A percentile compares a stretch with the other conserved stretches of the same genome.
Evolutionary conservation across 2,888 invertebrate genomes (phyloP).

Genomic region (Gandaritis pyraliata): DNA sequence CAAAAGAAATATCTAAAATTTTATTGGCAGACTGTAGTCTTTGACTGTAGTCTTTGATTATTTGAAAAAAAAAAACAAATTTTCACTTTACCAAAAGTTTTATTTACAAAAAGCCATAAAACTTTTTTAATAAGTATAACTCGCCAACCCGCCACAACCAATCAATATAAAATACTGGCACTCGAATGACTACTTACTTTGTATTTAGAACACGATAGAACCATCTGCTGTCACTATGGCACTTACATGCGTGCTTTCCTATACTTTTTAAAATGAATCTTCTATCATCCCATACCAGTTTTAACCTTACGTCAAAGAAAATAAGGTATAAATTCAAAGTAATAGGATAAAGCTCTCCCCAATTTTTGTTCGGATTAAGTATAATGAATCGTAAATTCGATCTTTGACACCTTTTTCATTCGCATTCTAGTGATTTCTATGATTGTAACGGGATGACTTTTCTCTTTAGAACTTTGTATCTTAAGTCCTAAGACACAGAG

Average conservation of each 20-base stretch:
- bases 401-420: slow-evolving; percentile 85
- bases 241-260: slow-evolving; percentile 79
- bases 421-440: slow-evolving; percentile 77
- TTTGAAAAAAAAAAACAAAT: too few species aligned
- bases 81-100: too few species aligned
- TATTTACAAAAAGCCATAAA: too few species aligned
- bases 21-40: too few species aligned
- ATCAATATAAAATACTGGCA: slow-evolving; percentile 40
- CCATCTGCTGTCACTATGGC: slow-evolving; percentile 82
- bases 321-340: slow-evolving; percentile 45
- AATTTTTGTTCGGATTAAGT: slow-evolving; percentile 79
- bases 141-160: slow-evolving; percentile 27
- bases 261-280: slow-evolving; percentile 72
- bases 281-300: background rate
- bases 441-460: slow-evolving; percentile 56
- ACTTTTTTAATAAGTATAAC: background rate
- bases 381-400: slow-evolving; percentile 85
- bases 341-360: slow-evolving; percentile 52
- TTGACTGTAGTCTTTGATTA: too few species aligned
- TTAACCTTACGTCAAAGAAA: slow-evolving; percentile 10
- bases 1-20: too few species aligned
- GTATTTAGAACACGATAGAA: slow-evolving; percentile 60
- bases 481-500: slow-evolving; percentile 13
- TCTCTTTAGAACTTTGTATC: slow-evolving; percentile 10
- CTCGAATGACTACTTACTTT: slow-evolving; percentile 52